Evolutionary conservation across 2,888 invertebrate species (phyloP).

Genomic region (Rutpela maculata): DNA sequence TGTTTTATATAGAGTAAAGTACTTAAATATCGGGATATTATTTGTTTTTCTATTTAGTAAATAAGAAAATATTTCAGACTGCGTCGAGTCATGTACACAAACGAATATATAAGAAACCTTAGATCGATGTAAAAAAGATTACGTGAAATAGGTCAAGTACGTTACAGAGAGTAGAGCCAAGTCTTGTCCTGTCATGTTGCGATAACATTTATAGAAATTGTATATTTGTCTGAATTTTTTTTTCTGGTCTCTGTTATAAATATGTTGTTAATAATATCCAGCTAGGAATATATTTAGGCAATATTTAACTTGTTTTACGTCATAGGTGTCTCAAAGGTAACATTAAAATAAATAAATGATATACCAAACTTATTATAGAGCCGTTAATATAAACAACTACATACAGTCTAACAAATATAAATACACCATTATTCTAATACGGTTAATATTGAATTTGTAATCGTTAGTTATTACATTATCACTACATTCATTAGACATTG

Average conservation of each 20-base stretch:
- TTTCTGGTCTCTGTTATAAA: background rate
- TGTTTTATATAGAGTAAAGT: too few relatives aligned
- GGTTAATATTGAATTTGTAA: too few relatives aligned
- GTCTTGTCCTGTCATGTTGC: background rate
- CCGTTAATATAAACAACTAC: too few relatives aligned
- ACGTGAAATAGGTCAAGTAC: background rate
- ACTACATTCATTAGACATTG: too few relatives aligned
- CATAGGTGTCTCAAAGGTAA: background rate
- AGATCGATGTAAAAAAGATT: background rate
- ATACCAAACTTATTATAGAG: too few relatives aligned
- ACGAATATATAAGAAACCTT: background rate
- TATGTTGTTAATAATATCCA: background rate
- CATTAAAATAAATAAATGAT: background rate
- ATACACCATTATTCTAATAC: too few relatives aligned
- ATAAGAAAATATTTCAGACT: background rate
- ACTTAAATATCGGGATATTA: background rate
- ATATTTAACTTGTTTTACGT: background rate
- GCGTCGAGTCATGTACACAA: background rate
- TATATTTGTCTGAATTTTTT: conserved; percentile 5
- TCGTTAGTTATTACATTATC: too few relatives aligned
- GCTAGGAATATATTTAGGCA: background rate
- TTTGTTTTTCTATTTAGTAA: background rate
- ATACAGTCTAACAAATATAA: too few relatives aligned
- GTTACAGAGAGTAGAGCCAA: background rate
- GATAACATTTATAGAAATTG: background rate